Evolutionary conservation across 2,888 invertebrate genomes (phyloP).

Genomic region (Galeruca laticollis): DNA sequence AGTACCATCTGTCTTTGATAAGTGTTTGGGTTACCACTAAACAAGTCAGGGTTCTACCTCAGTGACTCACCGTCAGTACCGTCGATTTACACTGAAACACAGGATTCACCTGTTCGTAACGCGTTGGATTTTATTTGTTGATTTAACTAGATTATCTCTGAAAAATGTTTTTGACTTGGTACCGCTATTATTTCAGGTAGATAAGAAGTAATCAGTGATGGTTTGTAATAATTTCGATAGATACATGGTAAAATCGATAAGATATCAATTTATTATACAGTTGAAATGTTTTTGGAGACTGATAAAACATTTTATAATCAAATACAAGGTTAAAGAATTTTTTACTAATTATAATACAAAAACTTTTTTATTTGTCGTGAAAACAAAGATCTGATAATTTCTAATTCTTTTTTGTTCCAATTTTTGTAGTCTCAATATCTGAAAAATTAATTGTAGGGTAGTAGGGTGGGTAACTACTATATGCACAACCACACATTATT

Average conservation of each 20-base stretch:
- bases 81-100: background rate
- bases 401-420: too few species aligned
- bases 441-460: too few species aligned
- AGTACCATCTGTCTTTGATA: slow-evolving; percentile 11
- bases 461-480: too few species aligned
- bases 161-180: slow-evolving; percentile 3
- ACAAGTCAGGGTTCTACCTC: slow-evolving; percentile 16
- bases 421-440: too few species aligned
- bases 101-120: background rate
- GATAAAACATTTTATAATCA: background rate
- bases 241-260: slow-evolving; percentile 5
- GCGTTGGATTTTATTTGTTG: background rate
- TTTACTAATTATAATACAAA: too few species aligned
- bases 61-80: slow-evolving; percentile 12
- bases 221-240: slow-evolving; percentile 4
- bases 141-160: slow-evolving; percentile 11
- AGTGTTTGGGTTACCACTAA: slow-evolving; percentile 17
- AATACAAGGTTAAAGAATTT: background rate
- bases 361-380: too few species aligned
- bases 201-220: background rate
- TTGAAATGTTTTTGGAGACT: background rate
- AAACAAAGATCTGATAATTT: too few species aligned
- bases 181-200: background rate
- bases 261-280: background rate
- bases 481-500: too few species aligned